Conservation (phyloP, 2,888 invertebrate species). For the Stenotaenia linearis region DNA sequence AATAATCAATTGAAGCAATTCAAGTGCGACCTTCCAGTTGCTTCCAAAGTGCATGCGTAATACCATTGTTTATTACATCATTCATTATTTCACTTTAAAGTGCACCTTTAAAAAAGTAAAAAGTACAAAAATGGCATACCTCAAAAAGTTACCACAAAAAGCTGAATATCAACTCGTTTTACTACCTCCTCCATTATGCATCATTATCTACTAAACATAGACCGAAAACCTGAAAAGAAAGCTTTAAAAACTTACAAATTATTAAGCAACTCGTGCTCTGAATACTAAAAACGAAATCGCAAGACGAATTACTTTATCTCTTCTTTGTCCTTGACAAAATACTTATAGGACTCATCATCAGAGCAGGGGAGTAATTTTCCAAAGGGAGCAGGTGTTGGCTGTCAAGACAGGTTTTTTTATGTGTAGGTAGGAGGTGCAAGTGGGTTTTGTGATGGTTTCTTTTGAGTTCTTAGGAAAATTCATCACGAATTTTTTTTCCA, state of each 20-base stretch:
- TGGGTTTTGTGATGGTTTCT: not conserved
- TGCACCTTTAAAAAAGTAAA: too few species aligned
- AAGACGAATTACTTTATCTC: not conserved
- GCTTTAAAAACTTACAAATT: not conserved
- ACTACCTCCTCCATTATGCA: not conserved
- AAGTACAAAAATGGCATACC: too few species aligned
- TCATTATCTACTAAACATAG: not conserved
- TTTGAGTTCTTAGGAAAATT: not conserved
- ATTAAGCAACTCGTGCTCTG: not conserved
- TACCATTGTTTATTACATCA: too few species aligned
- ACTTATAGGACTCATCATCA: not conserved
- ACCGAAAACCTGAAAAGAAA: too few species aligned
- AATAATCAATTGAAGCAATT: too few species aligned
- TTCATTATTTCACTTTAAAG: too few species aligned
- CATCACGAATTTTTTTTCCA: not conserved
- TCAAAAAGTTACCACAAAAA: too few species aligned
- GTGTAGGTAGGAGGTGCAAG: not conserved
- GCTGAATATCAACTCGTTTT: not conserved
- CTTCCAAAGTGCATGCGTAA: too few species aligned
- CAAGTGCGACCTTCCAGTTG: too few species aligned
- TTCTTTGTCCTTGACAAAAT: not conserved
- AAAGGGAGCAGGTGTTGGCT: not conserved
- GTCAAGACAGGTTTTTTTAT: not conserved
- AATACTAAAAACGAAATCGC: not conserved
- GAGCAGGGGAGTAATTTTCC: not conserved